phyloP scores from a whole-genome alignment of 1,140 invertebrate species.

The Lutraria rhynchaena region DNA sequence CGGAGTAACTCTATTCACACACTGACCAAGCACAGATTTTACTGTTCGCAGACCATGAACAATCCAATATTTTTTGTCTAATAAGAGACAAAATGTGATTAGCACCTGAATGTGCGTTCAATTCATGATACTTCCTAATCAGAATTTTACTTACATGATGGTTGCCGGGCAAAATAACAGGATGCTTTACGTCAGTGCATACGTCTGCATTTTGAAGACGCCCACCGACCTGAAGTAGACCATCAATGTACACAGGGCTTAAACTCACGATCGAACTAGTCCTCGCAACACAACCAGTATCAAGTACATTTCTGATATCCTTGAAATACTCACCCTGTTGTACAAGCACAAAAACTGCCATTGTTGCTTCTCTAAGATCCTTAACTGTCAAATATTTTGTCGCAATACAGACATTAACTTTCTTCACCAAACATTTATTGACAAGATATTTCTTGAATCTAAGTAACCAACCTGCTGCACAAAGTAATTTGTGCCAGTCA shows the following conservation, averaged over 20 bases:
- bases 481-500: slow-evolving; percentile 3
- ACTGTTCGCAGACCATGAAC: slow-evolving; percentile 4
- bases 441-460: slow-evolving; percentile 18
- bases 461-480: slow-evolving; percentile 9
- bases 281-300: slow-evolving; percentile 7
- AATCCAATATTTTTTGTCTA: slow-evolving; percentile 43
- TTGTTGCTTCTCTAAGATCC: neutral
- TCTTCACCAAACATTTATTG: neutral
- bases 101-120: slow-evolving; percentile 9
- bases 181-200: slow-evolving; percentile 3
- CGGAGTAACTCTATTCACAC: too few relatives aligned
- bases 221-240: slow-evolving; percentile 55
- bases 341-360: neutral
- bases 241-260: slow-evolving; percentile 39
- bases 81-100: slow-evolving; percentile 8
- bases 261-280: slow-evolving; percentile 18
- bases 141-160: slow-evolving; percentile 25
- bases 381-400: slow-evolving; percentile 1
- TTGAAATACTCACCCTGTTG: neutral
- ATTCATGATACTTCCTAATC: slow-evolving; percentile 25
- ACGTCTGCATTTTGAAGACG: slow-evolving; percentile 52
- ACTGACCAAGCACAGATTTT: neutral
- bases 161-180: slow-evolving; percentile 51
- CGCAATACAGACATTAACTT: neutral
- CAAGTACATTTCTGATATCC: slow-evolving; percentile 6